These are phyloP conservation scores for Microplitis mediator DNA, from an alignment of 1,140 invertebrate genomes.

Conservation along the genomic window DNA sequence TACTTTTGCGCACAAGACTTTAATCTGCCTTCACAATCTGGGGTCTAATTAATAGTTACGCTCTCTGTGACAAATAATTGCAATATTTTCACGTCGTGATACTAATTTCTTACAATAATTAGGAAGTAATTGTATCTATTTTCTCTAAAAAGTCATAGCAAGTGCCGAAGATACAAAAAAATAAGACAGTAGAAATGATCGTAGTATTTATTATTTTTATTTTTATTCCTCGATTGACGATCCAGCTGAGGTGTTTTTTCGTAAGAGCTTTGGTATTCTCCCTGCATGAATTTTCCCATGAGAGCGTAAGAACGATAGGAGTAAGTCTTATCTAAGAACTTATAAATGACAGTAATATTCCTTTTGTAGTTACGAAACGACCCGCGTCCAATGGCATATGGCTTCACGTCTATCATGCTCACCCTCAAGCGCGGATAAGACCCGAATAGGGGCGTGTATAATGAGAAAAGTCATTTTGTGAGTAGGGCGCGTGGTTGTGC, in stretches of 20 bases:
- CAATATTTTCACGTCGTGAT: not conserved
- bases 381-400: conserved; percentile 32
- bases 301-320: not conserved
- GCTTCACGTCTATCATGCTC: conserved; percentile 26
- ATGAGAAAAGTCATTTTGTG: conserved; percentile 31
- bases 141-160: no score
- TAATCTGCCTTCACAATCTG: conserved; percentile 27
- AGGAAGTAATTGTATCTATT: no score
- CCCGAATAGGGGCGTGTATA: conserved; percentile 18
- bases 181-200: no score
- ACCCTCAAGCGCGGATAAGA: conserved; percentile 3
- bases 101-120: no score
- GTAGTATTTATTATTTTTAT: no score
- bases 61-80: conserved; percentile 21
- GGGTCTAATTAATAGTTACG: conserved; percentile 31
- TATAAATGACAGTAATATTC: conserved; percentile 36
- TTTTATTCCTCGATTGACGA: not conserved
- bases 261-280: not conserved
- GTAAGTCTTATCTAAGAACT: conserved; percentile 25
- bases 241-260: conserved; percentile 23
- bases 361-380: conserved; percentile 29
- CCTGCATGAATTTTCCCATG: not conserved
- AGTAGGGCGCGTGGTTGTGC: not conserved
- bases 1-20: not conserved
- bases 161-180: no score